Evolutionary conservation across 2,888 invertebrate species (phyloP).

Genomic region (Fragum whitleyi): DNA sequence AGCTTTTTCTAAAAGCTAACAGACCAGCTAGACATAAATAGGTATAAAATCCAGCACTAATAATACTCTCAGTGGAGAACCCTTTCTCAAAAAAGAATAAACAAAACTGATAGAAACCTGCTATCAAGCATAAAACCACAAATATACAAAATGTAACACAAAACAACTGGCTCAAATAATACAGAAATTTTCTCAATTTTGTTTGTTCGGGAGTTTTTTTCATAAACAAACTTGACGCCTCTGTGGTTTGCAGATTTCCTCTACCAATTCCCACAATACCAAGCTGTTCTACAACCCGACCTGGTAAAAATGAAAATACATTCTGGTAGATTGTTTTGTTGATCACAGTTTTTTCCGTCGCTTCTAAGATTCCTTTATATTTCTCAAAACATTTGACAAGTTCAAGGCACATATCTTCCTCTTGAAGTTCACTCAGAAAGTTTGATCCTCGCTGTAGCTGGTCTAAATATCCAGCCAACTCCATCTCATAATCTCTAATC

Average conservation of each 20-base stretch:
- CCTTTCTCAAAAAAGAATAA: conserved; percentile 22
- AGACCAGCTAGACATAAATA: conserved; percentile 64
- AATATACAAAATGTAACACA: conserved; percentile 22
- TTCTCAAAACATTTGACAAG: conserved; percentile 69
- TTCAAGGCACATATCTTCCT: conserved; percentile 78
- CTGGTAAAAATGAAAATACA: conserved; percentile 62
- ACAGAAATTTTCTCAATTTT: not conserved
- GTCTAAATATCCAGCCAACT: conserved; percentile 60
- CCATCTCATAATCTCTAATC: conserved; percentile 63
- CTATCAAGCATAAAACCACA: conserved; percentile 29
- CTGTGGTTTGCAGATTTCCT: not conserved
- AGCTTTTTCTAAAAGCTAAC: conserved; percentile 61
- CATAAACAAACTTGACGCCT: not conserved
- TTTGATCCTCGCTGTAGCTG: conserved; percentile 69
- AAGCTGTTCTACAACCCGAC: conserved; percentile 43
- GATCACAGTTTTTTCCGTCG: conserved; percentile 58
- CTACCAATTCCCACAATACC: conserved; percentile 43
- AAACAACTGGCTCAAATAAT: conserved; percentile 23
- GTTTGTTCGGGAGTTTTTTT: not conserved
- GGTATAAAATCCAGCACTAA: conserved; percentile 45
- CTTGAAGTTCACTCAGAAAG: conserved; percentile 75
- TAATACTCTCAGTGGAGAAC: conserved; percentile 35
- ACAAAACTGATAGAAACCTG: conserved; percentile 46
- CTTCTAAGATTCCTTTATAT: conserved; percentile 57
- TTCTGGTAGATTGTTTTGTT: conserved; percentile 12